Conservation (phyloP, 30 jellyfish, hydroid and myxozoan species). For the Hydractinia echinata region DNA sequence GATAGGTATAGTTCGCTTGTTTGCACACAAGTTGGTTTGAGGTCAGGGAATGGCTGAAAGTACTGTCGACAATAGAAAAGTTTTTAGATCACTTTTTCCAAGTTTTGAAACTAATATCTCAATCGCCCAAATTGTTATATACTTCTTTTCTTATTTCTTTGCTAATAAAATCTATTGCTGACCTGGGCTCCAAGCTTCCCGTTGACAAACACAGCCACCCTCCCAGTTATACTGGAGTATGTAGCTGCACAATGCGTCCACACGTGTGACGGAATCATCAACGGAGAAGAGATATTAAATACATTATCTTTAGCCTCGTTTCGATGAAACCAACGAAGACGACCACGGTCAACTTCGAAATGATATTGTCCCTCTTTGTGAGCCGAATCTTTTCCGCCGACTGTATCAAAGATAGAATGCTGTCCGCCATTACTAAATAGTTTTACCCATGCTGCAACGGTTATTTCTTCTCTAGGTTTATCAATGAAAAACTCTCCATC, state of each 20-base stretch:
- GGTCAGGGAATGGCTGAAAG: too few relatives aligned
- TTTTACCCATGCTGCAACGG: conserved; percentile 90
- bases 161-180: not conserved
- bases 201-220: conserved; percentile 82
- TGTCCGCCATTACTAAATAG: conserved; percentile 97
- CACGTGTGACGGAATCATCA: conserved; percentile 94
- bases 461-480: conserved; percentile 79
- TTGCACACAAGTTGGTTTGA: too few relatives aligned
- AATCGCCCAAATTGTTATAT: too few relatives aligned
- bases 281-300: conserved; percentile 83
- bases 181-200: conserved; percentile 88
- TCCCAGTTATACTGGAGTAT: conserved; percentile 62
- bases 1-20: too few relatives aligned
- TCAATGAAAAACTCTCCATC: conserved; percentile 96
- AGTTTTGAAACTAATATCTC: too few relatives aligned
- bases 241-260: conserved; percentile 99
- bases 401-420: conserved; percentile 90
- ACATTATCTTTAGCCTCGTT: conserved; percentile 71
- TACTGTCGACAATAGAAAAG: too few relatives aligned
- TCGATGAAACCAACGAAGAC: conserved; percentile 91
- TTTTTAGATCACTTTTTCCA: too few relatives aligned
- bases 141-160: too few relatives aligned
- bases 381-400: conserved; percentile 83
- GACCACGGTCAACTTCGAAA: conserved; percentile 96
- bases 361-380: conserved; percentile 88